A percentile compares a stretch with the other conserved stretches of the same genome.
Evolutionary conservation across 2,888 invertebrate species (phyloP).

Genomic region (Latheticus oryzae): DNA sequence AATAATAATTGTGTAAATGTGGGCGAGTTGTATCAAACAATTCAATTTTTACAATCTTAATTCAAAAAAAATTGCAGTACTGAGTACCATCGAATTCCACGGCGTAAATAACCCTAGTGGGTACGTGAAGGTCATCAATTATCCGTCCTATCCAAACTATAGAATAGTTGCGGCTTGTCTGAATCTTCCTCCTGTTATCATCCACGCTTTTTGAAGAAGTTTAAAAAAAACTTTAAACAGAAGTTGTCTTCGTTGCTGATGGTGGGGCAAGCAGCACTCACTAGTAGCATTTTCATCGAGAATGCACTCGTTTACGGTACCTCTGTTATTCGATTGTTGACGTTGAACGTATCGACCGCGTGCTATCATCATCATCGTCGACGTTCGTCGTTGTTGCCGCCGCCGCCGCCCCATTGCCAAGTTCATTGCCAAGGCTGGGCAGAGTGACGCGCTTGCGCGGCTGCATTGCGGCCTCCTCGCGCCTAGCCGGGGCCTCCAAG

Average conservation of each 20-base stretch:
- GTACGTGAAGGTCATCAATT: no score
- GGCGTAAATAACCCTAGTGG: no score
- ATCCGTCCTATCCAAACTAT: no score
- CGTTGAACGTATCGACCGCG: constrained; percentile 44
- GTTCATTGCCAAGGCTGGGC: constrained; percentile 86
- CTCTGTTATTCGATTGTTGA: constrained; percentile 1
- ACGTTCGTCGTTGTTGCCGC: no score
- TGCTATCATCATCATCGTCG: no score
- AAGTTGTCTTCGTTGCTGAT: not conserved
- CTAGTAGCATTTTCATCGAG: constrained; percentile 2
- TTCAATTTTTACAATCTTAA: no score
- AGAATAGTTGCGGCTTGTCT: no score
- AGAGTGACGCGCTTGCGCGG: constrained; percentile 70
- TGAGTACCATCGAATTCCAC: no score
- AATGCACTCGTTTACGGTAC: constrained; percentile 24
- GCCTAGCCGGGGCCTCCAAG: constrained; percentile 57
- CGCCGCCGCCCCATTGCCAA: constrained; percentile 67
- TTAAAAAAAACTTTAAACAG: not conserved
- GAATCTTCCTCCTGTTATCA: no score
- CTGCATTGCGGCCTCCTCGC: constrained; percentile 72
- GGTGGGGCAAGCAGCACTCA: constrained; percentile 4
- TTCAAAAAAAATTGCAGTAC: no score
- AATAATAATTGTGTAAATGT: no score
- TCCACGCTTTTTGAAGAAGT: not conserved
- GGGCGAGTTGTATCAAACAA: no score